These are phyloP conservation scores for Chascanopsetta lugubris DNA, from an alignment of 2,113 vertebrate species.

Conservation along the genomic window DNA sequence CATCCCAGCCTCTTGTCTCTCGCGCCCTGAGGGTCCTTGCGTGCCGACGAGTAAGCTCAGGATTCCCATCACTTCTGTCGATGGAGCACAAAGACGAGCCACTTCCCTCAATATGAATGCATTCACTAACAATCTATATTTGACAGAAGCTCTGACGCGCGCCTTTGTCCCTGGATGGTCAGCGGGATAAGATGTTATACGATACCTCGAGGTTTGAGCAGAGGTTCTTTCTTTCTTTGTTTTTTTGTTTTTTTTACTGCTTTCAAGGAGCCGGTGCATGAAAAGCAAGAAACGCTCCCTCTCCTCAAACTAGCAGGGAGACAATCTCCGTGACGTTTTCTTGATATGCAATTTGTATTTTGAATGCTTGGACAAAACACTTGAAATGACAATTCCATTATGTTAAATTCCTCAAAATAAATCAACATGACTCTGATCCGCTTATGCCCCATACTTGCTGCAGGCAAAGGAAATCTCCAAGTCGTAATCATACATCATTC, in stretches of 20 bases:
- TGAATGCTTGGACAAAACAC: slow-evolving; percentile 1
- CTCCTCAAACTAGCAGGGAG: neutral
- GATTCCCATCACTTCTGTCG: slow-evolving; percentile 28
- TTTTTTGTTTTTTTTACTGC: slow-evolving; percentile 29
- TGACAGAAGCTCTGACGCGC: slow-evolving; percentile 52
- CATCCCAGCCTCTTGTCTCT: slow-evolving; percentile 12
- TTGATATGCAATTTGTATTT: slow-evolving; percentile 29
- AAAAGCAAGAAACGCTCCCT: neutral
- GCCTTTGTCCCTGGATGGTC: slow-evolving; percentile 51
- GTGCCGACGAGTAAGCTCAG: slow-evolving; percentile 29
- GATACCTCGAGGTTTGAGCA: slow-evolving; percentile 33
- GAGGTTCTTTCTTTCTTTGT: too few relatives aligned
- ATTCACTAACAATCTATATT: slow-evolving; percentile 62
- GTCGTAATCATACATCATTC: slow-evolving; percentile 5
- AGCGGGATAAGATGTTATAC: slow-evolving; percentile 52
- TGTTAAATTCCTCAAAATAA: slow-evolving; percentile 26
- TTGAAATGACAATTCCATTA: slow-evolving; percentile 20
- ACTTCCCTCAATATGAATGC: slow-evolving; percentile 36
- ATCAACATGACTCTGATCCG: slow-evolving; percentile 17
- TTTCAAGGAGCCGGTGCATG: slow-evolving; percentile 22
- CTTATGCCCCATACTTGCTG: slow-evolving; percentile 25
- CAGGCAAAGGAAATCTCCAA: slow-evolving; percentile 19
- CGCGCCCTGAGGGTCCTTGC: slow-evolving; percentile 33
- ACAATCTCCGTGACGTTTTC: slow-evolving; percentile 22
- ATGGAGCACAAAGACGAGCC: slow-evolving; percentile 37